These are phyloP conservation scores for Prenolepis imparis DNA, from an alignment of 2,888 invertebrate genomes.

Conservation along the genomic window DNA sequence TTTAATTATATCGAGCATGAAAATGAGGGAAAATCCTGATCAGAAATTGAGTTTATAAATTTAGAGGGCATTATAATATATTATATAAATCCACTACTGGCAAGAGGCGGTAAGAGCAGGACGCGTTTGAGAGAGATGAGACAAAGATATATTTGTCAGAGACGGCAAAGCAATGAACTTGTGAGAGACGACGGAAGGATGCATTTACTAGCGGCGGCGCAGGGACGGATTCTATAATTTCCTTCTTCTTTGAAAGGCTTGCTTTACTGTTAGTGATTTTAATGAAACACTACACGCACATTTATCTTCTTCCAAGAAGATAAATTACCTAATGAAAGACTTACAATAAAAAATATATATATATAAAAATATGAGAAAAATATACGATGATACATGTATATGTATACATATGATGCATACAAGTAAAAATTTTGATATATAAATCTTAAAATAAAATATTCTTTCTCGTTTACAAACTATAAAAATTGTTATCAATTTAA, in stretches of 20 bases:
- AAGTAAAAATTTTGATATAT: too few relatives aligned
- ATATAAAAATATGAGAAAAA: neutral
- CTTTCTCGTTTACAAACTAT: too few relatives aligned
- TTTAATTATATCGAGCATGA: neutral
- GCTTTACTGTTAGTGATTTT: neutral
- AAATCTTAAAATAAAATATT: too few relatives aligned
- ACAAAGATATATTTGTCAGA: slow-evolving; percentile 36
- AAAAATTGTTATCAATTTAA: neutral
- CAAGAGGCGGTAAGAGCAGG: slow-evolving; percentile 8
- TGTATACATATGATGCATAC: too few relatives aligned
- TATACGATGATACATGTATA: neutral
- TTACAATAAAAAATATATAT: neutral
- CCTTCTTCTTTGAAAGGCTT: neutral
- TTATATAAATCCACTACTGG: slow-evolving; percentile 6
- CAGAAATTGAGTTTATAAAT: neutral
- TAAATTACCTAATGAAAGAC: neutral
- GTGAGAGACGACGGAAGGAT: slow-evolving; percentile 25
- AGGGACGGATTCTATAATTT: neutral
- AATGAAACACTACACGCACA: slow-evolving; percentile 1
- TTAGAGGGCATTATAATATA: neutral
- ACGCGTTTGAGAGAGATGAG: neutral
- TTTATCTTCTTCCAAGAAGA: neutral
- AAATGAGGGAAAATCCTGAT: neutral
- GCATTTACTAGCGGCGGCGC: slow-evolving; percentile 16
- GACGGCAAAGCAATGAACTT: slow-evolving; percentile 14